Evolutionary conservation across 2,113 vertebrate genomes (phyloP).

Genomic region (Leptodactylus fuscus): DNA sequence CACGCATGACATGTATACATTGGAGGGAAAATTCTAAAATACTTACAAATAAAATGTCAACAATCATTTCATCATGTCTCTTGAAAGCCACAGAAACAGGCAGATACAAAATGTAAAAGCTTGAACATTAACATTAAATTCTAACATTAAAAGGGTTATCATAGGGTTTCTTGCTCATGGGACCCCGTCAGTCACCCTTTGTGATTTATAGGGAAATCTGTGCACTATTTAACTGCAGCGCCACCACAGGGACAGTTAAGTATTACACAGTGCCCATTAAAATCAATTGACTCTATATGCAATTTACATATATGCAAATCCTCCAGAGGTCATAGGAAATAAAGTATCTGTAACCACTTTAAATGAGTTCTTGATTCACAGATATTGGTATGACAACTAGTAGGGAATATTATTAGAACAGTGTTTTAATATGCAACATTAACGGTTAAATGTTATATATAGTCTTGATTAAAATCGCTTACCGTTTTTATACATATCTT

Average conservation of each 20-base stretch:
- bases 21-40: slow-evolving; percentile 57
- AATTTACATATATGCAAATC: neutral
- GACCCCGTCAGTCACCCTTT: neutral
- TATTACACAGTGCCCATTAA: neutral
- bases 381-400: too few species aligned
- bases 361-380: too few species aligned
- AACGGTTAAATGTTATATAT: too few species aligned
- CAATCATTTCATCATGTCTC: slow-evolving; percentile 65
- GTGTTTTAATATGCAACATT: too few species aligned
- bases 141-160: neutral
- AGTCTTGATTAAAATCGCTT: too few species aligned
- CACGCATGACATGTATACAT: slow-evolving; percentile 68
- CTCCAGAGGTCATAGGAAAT: too few species aligned
- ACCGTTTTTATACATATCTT: too few species aligned
- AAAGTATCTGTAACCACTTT: too few species aligned
- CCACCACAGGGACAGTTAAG: neutral
- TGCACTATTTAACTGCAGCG: neutral
- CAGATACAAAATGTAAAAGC: neutral
- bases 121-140: neutral
- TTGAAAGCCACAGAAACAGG: neutral
- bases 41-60: slow-evolving; percentile 67
- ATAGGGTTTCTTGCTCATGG: neutral
- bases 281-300: neutral
- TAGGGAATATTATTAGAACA: too few species aligned
- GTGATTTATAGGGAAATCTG: neutral